Evolutionary conservation across 2,888 invertebrate genomes (phyloP).

Genomic region (Laspeyria flexula): DNA sequence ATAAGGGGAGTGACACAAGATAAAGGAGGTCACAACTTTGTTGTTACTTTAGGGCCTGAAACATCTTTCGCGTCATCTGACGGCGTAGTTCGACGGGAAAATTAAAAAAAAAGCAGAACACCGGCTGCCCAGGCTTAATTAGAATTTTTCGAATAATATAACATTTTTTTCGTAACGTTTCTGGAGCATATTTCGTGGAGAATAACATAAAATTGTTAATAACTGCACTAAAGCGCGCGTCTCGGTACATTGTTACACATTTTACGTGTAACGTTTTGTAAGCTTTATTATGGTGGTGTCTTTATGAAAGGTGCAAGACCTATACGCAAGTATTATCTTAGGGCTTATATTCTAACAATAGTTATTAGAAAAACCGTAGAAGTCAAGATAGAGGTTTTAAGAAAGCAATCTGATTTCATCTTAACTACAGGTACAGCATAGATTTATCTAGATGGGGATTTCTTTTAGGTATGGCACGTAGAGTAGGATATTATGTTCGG

Average conservation of each 20-base stretch:
- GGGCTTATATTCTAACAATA: too few species aligned
- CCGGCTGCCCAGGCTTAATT: slow-evolving; percentile 80
- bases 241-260: slow-evolving; percentile 29
- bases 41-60: slow-evolving; percentile 59
- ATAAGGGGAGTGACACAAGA: slow-evolving; percentile 50
- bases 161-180: slow-evolving; percentile 57
- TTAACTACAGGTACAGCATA: too few species aligned
- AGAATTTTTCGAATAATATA: slow-evolving; percentile 82
- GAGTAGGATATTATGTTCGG: too few species aligned
- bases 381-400: too few species aligned
- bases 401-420: too few species aligned
- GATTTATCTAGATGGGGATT: too few species aligned
- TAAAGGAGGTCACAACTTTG: slow-evolving; percentile 64
- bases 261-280: slow-evolving; percentile 20
- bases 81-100: slow-evolving; percentile 73
- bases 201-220: slow-evolving; percentile 57
- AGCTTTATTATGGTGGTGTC: slow-evolving; percentile 8
- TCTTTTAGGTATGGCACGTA: too few species aligned
- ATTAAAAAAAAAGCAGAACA: slow-evolving; percentile 75
- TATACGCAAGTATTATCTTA: neutral
- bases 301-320: neutral
- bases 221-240: slow-evolving; percentile 44
- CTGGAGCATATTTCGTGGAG: slow-evolving; percentile 51
- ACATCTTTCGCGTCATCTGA: slow-evolving; percentile 75
- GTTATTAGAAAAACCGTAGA: too few species aligned